Conservation (phyloP, 1,140 invertebrate genomes). For the Stegodyphus dumicola region DNA sequence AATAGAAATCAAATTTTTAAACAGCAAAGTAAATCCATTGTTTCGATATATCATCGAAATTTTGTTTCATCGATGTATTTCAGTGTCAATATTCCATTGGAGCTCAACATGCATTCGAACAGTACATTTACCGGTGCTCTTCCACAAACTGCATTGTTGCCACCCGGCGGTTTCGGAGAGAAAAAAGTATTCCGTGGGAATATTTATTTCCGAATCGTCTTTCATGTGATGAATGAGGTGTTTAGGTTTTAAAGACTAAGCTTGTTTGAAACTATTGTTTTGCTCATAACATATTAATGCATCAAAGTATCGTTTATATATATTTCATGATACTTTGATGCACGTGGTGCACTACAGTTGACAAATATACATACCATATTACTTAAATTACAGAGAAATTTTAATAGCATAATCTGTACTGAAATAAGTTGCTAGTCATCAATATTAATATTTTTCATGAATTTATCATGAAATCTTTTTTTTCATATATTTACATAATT, state of each 20-base stretch:
- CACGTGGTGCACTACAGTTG: background rate
- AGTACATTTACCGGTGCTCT: constrained; percentile 43
- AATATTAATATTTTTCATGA: background rate
- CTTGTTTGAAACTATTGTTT: constrained; percentile 38
- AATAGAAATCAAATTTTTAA: constrained; percentile 18
- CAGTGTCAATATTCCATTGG: constrained; percentile 51
- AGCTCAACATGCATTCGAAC: constrained; percentile 61
- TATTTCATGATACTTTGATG: background rate
- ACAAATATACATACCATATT: background rate
- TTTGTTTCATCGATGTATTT: constrained; percentile 21
- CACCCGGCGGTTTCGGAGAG: constrained; percentile 35
- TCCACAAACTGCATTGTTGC: constrained; percentile 45
- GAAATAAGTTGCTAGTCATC: background rate
- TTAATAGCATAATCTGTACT: background rate
- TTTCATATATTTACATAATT: background rate
- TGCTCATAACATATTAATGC: constrained; percentile 33
- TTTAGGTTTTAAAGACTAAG: constrained; percentile 41
- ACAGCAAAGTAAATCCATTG: constrained; percentile 15
- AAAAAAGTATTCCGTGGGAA: background rate
- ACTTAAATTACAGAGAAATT: background rate
- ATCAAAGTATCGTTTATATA: constrained; percentile 22
- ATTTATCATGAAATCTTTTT: background rate
- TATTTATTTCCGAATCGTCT: constrained; percentile 37
- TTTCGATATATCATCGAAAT: constrained; percentile 33
- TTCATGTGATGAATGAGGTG: constrained; percentile 43